Conservation (phyloP, 2,888 invertebrate species). For the Stenurella melanura region DNA sequence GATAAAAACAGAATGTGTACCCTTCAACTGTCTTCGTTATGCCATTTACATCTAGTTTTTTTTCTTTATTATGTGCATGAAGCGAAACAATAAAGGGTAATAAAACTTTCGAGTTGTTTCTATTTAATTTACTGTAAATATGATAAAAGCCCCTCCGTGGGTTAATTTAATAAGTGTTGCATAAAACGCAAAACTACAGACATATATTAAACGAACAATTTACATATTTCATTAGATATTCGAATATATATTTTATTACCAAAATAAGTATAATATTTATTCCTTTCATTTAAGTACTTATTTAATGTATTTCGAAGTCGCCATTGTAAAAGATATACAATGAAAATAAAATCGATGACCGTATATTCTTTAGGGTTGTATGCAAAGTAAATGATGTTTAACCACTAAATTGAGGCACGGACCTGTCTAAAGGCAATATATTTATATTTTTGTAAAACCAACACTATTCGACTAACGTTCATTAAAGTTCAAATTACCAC, state of each 20-base stretch:
- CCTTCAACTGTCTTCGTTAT: too few species aligned
- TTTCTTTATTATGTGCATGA: too few species aligned
- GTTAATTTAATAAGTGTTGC: too few species aligned
- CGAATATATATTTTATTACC: not conserved
- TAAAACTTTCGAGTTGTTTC: too few species aligned
- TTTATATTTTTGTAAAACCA: slow-evolving; percentile 7
- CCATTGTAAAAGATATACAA: slow-evolving; percentile 60
- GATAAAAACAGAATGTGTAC: too few species aligned
- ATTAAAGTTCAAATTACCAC: slow-evolving; percentile 62
- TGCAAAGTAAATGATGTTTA: not conserved
- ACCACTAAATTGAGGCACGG: not conserved
- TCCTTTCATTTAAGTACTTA: not conserved
- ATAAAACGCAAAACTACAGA: too few species aligned
- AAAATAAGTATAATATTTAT: not conserved
- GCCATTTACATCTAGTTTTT: too few species aligned
- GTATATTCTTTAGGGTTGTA: slow-evolving; percentile 56
- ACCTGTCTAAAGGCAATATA: not conserved
- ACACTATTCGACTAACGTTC: slow-evolving; percentile 40
- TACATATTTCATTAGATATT: not conserved
- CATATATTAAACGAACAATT: too few species aligned
- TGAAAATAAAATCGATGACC: slow-evolving; percentile 65
- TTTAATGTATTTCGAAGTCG: slow-evolving; percentile 45
- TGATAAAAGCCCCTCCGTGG: too few species aligned
- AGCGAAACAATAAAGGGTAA: too few species aligned
- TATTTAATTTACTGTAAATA: too few species aligned